phyloP scores from a whole-genome alignment of 23 tunicate species.

The Clavelina lepadiformis region DNA sequence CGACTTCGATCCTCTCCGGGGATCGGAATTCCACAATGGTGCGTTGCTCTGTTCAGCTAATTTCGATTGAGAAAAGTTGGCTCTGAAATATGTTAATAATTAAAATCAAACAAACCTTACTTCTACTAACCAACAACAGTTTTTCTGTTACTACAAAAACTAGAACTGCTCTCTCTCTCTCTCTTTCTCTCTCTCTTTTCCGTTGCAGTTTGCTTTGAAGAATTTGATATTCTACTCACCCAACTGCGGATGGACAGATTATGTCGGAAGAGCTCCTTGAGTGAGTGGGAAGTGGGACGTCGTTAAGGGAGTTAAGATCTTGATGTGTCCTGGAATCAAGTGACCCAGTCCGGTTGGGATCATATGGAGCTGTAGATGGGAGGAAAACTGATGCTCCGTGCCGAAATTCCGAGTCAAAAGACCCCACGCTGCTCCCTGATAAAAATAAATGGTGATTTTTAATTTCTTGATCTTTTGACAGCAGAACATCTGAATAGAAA shows the following conservation, averaged over 20 bases:
- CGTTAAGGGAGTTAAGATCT: slow-evolving; percentile 20
- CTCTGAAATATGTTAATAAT: neutral
- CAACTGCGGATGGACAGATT: slow-evolving; percentile 20
- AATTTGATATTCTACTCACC: no score
- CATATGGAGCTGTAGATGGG: slow-evolving; percentile 17
- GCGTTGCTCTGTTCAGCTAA: slow-evolving; percentile 70
- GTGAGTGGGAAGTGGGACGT: slow-evolving; percentile 50
- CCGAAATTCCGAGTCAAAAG: slow-evolving; percentile 89
- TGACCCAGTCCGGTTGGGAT: slow-evolving; percentile 65
- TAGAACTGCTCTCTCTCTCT: no score
- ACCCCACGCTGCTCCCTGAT: slow-evolving; percentile 97
- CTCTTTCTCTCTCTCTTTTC: no score
- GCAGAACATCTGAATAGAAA: neutral
- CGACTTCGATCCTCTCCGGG: slow-evolving; percentile 37
- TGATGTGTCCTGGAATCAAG: slow-evolving; percentile 84
- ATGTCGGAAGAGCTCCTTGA: slow-evolving; percentile 87
- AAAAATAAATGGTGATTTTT: neutral
- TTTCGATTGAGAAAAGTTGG: slow-evolving; percentile 18
- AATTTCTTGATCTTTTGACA: neutral
- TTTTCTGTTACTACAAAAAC: no score
- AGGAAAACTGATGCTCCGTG: slow-evolving; percentile 20
- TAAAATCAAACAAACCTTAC: neutral
- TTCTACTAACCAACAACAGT: no score
- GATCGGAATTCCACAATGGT: slow-evolving; percentile 85
- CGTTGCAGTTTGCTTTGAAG: no score